Evolutionary conservation across 2,797 vertebrate species (phyloP).

Genomic region (Ceyx erithaca): DNA sequence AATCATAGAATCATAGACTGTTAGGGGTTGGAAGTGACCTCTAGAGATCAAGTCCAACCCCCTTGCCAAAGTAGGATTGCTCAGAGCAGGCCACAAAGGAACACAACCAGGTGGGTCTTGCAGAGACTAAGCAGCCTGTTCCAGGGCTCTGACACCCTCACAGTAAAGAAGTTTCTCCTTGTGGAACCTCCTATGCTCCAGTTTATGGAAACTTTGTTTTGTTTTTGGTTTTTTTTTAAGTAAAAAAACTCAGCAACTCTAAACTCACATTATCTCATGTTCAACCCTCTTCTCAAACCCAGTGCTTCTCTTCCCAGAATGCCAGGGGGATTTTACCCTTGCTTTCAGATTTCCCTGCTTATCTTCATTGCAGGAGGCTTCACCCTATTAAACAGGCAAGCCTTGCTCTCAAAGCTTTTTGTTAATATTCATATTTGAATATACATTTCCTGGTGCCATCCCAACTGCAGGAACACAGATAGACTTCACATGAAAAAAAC

Average conservation of each 20-base stretch:
- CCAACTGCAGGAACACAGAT: accelerated
- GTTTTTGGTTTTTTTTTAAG: not conserved
- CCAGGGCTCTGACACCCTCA: too few relatives aligned
- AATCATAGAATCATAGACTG: not conserved
- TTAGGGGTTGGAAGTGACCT: too few relatives aligned
- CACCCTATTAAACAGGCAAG: not conserved
- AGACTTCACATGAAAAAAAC: not conserved
- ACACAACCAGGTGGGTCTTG: too few relatives aligned
- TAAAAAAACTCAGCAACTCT: not conserved
- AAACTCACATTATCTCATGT: not conserved
- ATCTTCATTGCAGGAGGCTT: not conserved
- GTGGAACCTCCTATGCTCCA: too few relatives aligned
- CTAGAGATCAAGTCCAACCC: too few relatives aligned
- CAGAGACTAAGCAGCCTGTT: too few relatives aligned
- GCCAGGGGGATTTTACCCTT: not conserved
- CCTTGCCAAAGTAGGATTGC: too few relatives aligned
- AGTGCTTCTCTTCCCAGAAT: not conserved
- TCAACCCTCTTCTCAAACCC: not conserved
- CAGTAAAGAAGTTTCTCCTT: too few relatives aligned
- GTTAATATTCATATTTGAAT: not conserved
- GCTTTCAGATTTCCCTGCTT: not conserved
- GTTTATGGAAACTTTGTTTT: not conserved
- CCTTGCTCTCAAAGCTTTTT: not conserved
- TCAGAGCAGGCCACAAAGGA: too few relatives aligned
- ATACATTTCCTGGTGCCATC: not conserved